phyloP scores from a whole-genome alignment of 2,797 vertebrate species.

The Sebastolobus alascanus region DNA sequence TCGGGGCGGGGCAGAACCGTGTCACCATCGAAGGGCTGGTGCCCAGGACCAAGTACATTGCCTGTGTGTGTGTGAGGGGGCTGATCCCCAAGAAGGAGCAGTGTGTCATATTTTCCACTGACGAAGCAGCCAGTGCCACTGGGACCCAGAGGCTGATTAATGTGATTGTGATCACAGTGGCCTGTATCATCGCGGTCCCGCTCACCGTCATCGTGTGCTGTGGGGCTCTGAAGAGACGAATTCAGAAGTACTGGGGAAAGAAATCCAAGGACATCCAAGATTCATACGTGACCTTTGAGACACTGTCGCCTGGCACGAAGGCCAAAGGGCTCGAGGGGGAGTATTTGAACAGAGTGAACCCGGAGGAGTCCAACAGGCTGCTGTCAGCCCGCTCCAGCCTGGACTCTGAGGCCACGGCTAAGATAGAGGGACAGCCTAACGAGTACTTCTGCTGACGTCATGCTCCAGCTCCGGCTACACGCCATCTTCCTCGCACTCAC shows the following conservation, averaged over 20 bases:
- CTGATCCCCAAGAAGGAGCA: constrained; percentile 95
- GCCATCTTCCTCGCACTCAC: constrained; percentile 71
- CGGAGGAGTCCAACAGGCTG: constrained; percentile 93
- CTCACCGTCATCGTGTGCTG: constrained; percentile 96
- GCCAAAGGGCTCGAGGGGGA: constrained; percentile 88
- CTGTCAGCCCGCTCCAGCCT: constrained; percentile 93
- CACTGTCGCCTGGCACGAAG: constrained; percentile 87
- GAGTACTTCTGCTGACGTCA: constrained; percentile 96
- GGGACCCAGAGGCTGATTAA: constrained; percentile 97
- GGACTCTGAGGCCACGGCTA: constrained; percentile 91
- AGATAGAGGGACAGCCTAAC: constrained; percentile 89
- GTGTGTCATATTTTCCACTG: constrained; percentile 97
- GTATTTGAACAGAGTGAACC: constrained; percentile 89
- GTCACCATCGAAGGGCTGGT: constrained; percentile 90
- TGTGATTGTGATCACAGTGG: constrained; percentile 95
- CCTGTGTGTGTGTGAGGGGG: constrained; percentile 92
- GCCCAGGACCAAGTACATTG: constrained; percentile 96
- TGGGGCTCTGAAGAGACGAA: constrained; percentile 92
- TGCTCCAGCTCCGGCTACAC: constrained; percentile 83
- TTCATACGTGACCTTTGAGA: constrained; percentile 94
- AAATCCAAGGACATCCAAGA: constrained; percentile 91
- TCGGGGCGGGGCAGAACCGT: constrained; percentile 91
- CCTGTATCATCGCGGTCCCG: constrained; percentile 93
- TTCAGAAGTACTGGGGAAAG: constrained; percentile 88
- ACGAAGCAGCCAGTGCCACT: constrained; percentile 92